Evolutionary conservation across 1,140 invertebrate genomes (phyloP).

Genomic region (Odontomachus brunneus): DNA sequence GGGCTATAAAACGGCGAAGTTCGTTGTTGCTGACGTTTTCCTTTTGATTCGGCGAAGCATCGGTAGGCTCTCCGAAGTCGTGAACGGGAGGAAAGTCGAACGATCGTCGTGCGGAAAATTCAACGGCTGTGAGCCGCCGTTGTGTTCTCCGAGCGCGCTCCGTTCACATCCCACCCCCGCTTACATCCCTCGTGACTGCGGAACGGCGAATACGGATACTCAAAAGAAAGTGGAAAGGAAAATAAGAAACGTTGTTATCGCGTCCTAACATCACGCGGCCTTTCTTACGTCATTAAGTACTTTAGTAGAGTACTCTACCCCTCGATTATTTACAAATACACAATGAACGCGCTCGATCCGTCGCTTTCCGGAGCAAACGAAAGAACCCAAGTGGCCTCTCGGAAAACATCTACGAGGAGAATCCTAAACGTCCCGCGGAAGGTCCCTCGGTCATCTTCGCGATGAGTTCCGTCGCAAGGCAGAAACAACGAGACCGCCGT

Average conservation of each 20-base stretch:
- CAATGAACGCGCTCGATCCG: slow-evolving; percentile 22
- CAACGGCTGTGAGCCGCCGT: too few species aligned
- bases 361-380: not conserved
- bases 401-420: not conserved
- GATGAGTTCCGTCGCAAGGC: not conserved
- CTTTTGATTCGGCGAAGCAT: not conserved
- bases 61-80: too few species aligned
- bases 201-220: slow-evolving; percentile 2
- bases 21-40: slow-evolving; percentile 23
- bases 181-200: slow-evolving; percentile 1
- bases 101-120: too few species aligned
- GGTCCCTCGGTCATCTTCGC: not conserved
- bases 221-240: too few species aligned
- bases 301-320: not conserved
- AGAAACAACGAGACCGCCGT: slow-evolving; percentile 12
- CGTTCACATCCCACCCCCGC: not conserved
- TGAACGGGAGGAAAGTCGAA: too few species aligned
- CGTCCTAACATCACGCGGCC: not conserved
- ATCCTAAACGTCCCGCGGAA: not conserved
- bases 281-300: slow-evolving; percentile 7
- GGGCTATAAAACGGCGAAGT: slow-evolving; percentile 57
- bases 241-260: not conserved
- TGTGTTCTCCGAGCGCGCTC: too few species aligned
- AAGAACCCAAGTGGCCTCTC: not conserved
- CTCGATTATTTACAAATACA: slow-evolving; percentile 28